These are phyloP conservation scores for Mirounga angustirostris DNA, from an alignment of 2,113 vertebrate species.

Conservation along the genomic window DNA sequence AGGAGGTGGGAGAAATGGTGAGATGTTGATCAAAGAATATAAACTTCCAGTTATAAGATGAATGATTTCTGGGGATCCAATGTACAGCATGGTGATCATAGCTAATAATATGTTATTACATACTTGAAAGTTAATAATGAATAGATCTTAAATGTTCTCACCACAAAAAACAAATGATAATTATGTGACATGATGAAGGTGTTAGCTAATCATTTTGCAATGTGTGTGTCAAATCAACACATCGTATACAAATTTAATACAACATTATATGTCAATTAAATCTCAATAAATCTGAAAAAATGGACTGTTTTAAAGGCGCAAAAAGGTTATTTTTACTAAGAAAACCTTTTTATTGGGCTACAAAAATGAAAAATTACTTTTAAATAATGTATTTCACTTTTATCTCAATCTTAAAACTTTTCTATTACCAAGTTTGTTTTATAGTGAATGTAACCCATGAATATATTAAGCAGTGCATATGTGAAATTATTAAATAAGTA, in stretches of 20 bases:
- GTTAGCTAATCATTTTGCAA: neutral
- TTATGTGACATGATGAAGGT: neutral
- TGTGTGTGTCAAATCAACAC: neutral
- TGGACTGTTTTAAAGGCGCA: neutral
- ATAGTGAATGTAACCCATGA: neutral
- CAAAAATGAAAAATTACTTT: neutral
- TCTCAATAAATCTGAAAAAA: neutral
- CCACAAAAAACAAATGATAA: neutral
- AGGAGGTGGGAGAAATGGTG: neutral
- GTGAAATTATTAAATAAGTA: slow-evolving; percentile 2
- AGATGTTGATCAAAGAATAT: neutral
- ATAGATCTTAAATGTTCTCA: neutral
- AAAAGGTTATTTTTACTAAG: neutral
- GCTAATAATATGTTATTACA: neutral
- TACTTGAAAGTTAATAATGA: neutral
- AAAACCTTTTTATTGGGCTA: neutral
- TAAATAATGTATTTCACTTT: slow-evolving; percentile 7
- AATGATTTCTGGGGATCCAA: neutral
- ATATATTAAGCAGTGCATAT: neutral
- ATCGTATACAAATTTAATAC: neutral
- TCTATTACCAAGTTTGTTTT: neutral
- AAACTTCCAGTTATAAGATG: neutral
- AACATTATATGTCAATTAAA: neutral
- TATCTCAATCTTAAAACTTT: neutral
- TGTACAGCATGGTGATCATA: neutral